Percentiles rank a stretch among this genome's conserved stretches.
Conservation (phyloP, 2,113 vertebrate species). For the Empidonax traillii region DNA sequence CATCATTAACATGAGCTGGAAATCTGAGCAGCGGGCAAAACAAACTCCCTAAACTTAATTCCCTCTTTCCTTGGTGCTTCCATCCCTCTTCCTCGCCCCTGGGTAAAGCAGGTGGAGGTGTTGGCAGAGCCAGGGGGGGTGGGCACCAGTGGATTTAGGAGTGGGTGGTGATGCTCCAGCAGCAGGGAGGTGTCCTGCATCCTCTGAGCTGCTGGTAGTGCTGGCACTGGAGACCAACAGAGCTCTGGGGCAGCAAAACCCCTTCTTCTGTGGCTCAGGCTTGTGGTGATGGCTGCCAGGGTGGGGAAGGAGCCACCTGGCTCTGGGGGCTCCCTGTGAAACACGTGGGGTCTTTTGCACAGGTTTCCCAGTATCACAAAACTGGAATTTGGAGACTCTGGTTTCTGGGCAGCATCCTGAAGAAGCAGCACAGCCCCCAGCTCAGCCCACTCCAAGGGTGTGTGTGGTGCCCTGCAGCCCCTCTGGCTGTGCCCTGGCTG, state of each 20-base stretch:
- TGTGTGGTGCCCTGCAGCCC: not conserved
- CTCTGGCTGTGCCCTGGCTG: not conserved
- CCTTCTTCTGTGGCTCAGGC: not conserved
- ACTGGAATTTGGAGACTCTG: not conserved
- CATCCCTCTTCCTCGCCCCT: not conserved
- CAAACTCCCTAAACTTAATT: not conserved
- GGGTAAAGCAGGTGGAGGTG: not conserved
- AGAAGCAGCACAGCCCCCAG: not conserved
- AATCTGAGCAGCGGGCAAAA: not conserved
- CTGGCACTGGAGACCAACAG: not conserved
- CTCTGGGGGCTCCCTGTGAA: not conserved
- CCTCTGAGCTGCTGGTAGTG: not conserved
- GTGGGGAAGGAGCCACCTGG: not conserved
- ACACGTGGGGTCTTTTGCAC: fast-evolving
- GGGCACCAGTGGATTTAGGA: not conserved
- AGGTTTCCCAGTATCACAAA: not conserved
- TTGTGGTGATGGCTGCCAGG: not conserved
- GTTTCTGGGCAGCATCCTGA: not conserved
- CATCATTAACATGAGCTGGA: not conserved
- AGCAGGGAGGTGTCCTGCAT: not conserved
- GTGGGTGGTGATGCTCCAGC: not conserved
- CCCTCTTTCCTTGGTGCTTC: not conserved
- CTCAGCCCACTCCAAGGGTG: fast-evolving
- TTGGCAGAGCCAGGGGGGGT: not conserved
- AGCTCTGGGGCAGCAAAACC: not conserved